phyloP scores from a whole-genome alignment of 2,888 invertebrate genomes.

The Drosophila neonasuta region DNA sequence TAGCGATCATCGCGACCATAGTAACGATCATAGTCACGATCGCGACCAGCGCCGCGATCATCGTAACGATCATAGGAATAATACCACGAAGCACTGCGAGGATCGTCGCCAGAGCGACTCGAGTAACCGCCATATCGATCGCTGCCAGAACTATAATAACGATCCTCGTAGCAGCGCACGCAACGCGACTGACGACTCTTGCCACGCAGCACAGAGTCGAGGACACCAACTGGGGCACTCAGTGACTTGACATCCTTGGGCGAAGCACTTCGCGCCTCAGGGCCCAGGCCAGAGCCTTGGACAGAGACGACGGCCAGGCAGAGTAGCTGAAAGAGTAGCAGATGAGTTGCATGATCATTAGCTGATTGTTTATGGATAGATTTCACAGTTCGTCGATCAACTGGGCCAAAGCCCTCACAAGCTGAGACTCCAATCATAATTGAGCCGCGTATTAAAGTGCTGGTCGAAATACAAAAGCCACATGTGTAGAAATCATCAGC shows the following conservation, averaged over 20 bases:
- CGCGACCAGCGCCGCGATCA: slow-evolving; percentile 69
- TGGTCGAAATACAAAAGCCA: slow-evolving; percentile 55
- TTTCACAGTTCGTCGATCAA: slow-evolving; percentile 70
- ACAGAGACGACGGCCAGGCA: slow-evolving; percentile 52
- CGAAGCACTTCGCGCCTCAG: slow-evolving; percentile 57
- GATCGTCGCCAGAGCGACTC: slow-evolving; percentile 75
- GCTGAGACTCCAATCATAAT: slow-evolving; percentile 68
- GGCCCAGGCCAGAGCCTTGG: slow-evolving; percentile 46
- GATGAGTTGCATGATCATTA: slow-evolving; percentile 56
- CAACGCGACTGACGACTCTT: slow-evolving; percentile 80
- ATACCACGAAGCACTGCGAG: slow-evolving; percentile 72
- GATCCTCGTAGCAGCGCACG: slow-evolving; percentile 81
- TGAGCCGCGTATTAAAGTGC: slow-evolving; percentile 57
- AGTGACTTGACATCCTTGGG: slow-evolving; percentile 30
- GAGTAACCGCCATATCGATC: slow-evolving; percentile 62
- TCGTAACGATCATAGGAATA: slow-evolving; percentile 79
- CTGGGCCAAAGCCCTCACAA: slow-evolving; percentile 63
- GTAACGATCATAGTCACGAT: slow-evolving; percentile 73
- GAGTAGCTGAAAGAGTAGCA: slow-evolving; percentile 47
- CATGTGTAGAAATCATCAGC: slow-evolving; percentile 51
- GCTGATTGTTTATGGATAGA: slow-evolving; percentile 68
- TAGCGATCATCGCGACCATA: slow-evolving; percentile 76
- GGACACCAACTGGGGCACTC: slow-evolving; percentile 44
- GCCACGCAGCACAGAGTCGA: slow-evolving; percentile 71
- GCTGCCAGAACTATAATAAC: slow-evolving; percentile 55